These are phyloP conservation scores for Macroglossus sobrinus DNA, from an alignment of 2,113 vertebrate species.

Conservation along the genomic window DNA sequence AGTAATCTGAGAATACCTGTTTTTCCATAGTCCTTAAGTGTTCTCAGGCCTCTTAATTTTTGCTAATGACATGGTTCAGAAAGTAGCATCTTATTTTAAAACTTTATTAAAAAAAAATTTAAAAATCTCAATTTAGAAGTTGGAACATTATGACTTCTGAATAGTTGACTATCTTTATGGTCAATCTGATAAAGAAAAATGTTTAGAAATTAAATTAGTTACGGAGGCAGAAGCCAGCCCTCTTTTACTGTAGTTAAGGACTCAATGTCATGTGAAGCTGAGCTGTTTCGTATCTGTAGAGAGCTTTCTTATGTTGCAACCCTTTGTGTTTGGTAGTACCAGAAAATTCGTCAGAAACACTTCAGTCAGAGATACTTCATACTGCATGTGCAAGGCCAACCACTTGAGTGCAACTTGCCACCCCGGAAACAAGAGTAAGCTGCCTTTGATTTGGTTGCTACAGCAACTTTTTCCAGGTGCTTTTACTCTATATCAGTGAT, in stretches of 20 bases:
- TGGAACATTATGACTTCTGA: constrained; percentile 7
- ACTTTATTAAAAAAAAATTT: neutral
- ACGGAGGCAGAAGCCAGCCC: neutral
- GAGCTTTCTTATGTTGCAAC: neutral
- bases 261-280: neutral
- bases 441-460: neutral
- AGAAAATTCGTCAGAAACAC: neutral
- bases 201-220: neutral
- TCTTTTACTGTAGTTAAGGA: neutral
- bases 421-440: neutral
- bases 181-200: constrained; percentile 1
- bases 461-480: neutral
- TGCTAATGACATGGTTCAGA: neutral
- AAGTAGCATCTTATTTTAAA: neutral
- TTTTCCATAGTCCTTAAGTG: neutral
- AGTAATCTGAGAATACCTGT: neutral
- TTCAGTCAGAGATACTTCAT: neutral
- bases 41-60: neutral
- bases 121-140: neutral
- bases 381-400: neutral
- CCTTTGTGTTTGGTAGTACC: neutral
- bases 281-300: neutral
- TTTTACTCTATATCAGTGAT: neutral
- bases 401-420: neutral
- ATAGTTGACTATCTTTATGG: neutral